Conservation (phyloP, 2,113 vertebrate species). For the Solenodon paradoxus region DNA sequence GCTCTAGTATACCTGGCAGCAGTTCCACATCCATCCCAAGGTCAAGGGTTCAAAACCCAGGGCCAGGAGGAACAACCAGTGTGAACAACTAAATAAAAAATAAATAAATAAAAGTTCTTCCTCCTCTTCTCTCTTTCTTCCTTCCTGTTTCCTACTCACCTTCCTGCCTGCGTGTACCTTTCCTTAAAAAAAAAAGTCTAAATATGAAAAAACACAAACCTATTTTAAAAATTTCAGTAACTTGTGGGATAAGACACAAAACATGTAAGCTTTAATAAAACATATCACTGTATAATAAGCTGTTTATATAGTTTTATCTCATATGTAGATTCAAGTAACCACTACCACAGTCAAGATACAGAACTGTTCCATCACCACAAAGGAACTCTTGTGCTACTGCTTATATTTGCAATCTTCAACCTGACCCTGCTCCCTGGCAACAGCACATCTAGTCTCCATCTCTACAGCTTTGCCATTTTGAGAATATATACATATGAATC, state of each 20-base stretch:
- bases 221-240: conserved; percentile 23
- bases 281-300: not conserved
- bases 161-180: too few species aligned
- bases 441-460: not conserved
- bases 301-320: not conserved
- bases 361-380: not conserved
- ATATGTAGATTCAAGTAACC: not conserved
- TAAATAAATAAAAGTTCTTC: too few species aligned
- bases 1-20: too few species aligned
- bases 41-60: too few species aligned
- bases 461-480: not conserved
- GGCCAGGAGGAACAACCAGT: too few species aligned
- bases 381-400: not conserved
- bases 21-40: too few species aligned
- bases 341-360: not conserved
- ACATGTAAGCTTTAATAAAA: conserved; percentile 12
- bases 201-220: not conserved
- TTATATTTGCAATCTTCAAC: not conserved
- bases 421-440: not conserved
- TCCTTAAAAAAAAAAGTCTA: too few species aligned
- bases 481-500: not conserved
- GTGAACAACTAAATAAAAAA: too few species aligned
- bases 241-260: not conserved
- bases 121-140: too few species aligned
- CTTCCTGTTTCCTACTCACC: too few species aligned